phyloP scores from a whole-genome alignment of 2,888 invertebrate genomes.

The Molorchus minor region DNA sequence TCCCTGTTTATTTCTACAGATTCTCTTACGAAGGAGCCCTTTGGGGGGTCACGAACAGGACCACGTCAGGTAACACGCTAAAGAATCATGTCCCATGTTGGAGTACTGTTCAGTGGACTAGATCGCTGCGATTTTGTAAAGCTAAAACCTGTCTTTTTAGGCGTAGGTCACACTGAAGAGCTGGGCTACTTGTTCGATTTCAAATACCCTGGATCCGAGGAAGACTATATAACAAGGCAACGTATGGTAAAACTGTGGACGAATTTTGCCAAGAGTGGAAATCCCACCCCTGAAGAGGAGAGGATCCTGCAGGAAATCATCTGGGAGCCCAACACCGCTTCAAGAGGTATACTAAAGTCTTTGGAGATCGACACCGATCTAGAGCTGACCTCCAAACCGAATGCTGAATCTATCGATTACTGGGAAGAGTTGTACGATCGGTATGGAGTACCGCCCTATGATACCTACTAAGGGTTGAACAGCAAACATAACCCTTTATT shows the following conservation, averaged over 20 bases:
- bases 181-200: constrained; percentile 41
- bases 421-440: constrained; percentile 33
- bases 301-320: constrained; percentile 31
- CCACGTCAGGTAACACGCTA: constrained; percentile 8
- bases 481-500: too few relatives aligned
- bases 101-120: too few relatives aligned
- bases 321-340: constrained; percentile 25
- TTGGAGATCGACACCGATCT: constrained; percentile 28
- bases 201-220: constrained; percentile 20
- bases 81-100: constrained; percentile 16
- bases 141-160: constrained; percentile 27
- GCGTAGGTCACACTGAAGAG: constrained; percentile 45
- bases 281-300: constrained; percentile 42
- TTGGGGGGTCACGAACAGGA: constrained; percentile 30
- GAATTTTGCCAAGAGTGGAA: constrained; percentile 43
- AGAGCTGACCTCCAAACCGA: constrained; percentile 3
- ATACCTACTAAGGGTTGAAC: constrained; percentile 29
- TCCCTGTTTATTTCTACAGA: constrained; percentile 42
- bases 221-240: constrained; percentile 31
- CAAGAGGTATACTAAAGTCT: constrained; percentile 7
- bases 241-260: constrained; percentile 41
- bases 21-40: constrained; percentile 45
- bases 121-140: not conserved
- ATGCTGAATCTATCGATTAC: constrained; percentile 11
- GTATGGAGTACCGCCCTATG: constrained; percentile 31